These are phyloP conservation scores for Xestia xanthographa DNA, from an alignment of 2,888 invertebrate genomes.

Conservation along the genomic window DNA sequence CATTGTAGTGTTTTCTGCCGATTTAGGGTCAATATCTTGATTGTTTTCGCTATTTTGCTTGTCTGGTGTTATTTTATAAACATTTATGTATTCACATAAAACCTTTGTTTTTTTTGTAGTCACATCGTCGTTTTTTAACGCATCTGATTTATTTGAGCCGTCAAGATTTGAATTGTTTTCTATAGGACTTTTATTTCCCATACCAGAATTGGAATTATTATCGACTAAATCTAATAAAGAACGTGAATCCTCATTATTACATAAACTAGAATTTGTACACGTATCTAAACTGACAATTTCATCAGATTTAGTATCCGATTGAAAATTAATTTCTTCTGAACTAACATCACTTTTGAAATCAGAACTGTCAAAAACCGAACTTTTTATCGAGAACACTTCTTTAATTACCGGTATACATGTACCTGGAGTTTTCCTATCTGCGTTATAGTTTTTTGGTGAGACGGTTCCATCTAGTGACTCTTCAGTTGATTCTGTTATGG, in stretches of 20 bases:
- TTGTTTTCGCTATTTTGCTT: background rate
- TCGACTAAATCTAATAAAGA: slow-evolving; percentile 18
- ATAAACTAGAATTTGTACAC: slow-evolving; percentile 28
- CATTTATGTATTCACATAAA: slow-evolving; percentile 68
- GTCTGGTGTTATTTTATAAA: slow-evolving; percentile 70
- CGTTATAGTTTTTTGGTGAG: slow-evolving; percentile 23
- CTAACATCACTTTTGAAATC: slow-evolving; percentile 65
- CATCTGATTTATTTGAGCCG: slow-evolving; percentile 20
- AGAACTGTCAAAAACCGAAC: slow-evolving; percentile 53
- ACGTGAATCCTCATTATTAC: slow-evolving; percentile 14
- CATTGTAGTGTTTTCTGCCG: slow-evolving; percentile 18
- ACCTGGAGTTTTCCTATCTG: slow-evolving; percentile 26
- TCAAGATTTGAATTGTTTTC: slow-evolving; percentile 7
- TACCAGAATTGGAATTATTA: slow-evolving; percentile 5
- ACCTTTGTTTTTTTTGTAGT: slow-evolving; percentile 46
- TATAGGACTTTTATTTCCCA: slow-evolving; percentile 10
- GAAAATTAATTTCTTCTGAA: slow-evolving; percentile 1
- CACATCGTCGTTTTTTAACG: background rate
- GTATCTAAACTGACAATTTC: slow-evolving; percentile 32
- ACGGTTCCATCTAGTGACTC: background rate
- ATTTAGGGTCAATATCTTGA: slow-evolving; percentile 4
- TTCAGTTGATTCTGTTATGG: background rate
- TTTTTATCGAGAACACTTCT: slow-evolving; percentile 28
- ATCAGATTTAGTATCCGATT: slow-evolving; percentile 10
- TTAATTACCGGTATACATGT: slow-evolving; percentile 44